Percentiles rank a stretch among this genome's conserved stretches.
Conservation (phyloP, 2,888 invertebrate species). For the Steromphala cineraria region DNA sequence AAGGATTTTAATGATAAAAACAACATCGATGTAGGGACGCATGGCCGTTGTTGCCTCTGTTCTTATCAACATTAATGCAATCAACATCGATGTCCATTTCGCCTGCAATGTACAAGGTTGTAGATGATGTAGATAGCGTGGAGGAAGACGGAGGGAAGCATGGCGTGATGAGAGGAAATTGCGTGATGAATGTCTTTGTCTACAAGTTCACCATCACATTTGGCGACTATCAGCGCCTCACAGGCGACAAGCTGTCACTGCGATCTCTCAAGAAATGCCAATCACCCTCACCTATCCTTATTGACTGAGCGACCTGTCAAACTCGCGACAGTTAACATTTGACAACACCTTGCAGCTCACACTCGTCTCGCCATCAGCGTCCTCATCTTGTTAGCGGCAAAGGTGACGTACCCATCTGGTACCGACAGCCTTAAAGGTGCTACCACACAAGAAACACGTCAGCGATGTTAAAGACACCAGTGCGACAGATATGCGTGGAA, state of each 20-base stretch:
- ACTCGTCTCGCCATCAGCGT: not conserved
- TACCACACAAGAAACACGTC: too few species aligned
- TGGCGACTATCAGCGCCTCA: not conserved
- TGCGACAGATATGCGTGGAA: too few species aligned
- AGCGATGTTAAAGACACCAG: too few species aligned
- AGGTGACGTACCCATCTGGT: not conserved
- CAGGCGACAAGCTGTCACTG: not conserved
- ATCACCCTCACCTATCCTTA: not conserved
- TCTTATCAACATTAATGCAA: too few species aligned
- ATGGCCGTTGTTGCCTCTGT: too few species aligned
- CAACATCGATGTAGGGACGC: too few species aligned
- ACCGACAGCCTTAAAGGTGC: not conserved
- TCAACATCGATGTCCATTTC: too few species aligned
- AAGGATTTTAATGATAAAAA: too few species aligned
- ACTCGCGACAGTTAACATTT: not conserved
- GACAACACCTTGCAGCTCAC: not conserved
- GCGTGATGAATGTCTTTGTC: conserved; percentile 2
- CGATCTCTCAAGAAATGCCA: not conserved
- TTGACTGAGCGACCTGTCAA: not conserved
- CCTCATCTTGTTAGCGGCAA: not conserved
- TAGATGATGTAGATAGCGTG: too few species aligned
- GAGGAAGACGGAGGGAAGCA: too few species aligned
- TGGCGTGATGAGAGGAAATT: not conserved
- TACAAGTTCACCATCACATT: not conserved
- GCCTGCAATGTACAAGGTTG: too few species aligned